Evolutionary conservation across 1,140 invertebrate genomes (phyloP).

Genomic region (Lysiphlebus fabarum): DNA sequence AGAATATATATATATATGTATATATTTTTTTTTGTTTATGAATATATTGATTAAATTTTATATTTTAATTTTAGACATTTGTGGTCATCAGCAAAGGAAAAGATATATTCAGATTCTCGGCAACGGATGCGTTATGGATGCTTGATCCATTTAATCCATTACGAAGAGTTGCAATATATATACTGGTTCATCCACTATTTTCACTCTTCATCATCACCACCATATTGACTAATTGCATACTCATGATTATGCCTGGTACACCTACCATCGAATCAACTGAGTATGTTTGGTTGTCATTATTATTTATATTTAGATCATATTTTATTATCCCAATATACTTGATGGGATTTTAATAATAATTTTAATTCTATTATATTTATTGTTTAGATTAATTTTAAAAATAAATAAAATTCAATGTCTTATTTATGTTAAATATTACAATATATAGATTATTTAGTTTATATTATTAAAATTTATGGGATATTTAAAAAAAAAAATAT

Average conservation of each 20-base stretch:
- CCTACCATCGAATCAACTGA: slow-evolving; percentile 93
- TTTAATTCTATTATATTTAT: too few relatives aligned
- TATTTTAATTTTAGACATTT: slow-evolving; percentile 78
- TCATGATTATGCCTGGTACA: slow-evolving; percentile 95
- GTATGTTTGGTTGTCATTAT: slow-evolving; percentile 72
- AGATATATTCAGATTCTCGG: slow-evolving; percentile 98
- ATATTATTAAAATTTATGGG: too few relatives aligned
- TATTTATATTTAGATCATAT: not conserved
- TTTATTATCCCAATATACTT: too few relatives aligned
- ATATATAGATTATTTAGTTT: too few relatives aligned
- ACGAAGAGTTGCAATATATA: slow-evolving; percentile 93
- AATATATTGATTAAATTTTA: not conserved
- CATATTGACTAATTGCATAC: slow-evolving; percentile 95
- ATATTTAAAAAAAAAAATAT: too few relatives aligned
- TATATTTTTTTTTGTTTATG: too few relatives aligned
- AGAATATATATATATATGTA: too few relatives aligned
- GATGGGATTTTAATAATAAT: too few relatives aligned
- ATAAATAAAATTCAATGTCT: too few relatives aligned
- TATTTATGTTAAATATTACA: too few relatives aligned
- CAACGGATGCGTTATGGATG: slow-evolving; percentile 91
- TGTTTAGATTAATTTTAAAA: too few relatives aligned
- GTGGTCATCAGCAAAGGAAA: slow-evolving; percentile 97
- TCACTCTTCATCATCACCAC: slow-evolving; percentile 97
- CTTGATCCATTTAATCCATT: slow-evolving; percentile 96
- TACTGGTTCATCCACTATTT: slow-evolving; percentile 96